Evolutionary conservation across 1,140 invertebrate species (phyloP), one percentile per base, ranked within the genome.

Genomic region (Macrostomum lignano): DNA sequence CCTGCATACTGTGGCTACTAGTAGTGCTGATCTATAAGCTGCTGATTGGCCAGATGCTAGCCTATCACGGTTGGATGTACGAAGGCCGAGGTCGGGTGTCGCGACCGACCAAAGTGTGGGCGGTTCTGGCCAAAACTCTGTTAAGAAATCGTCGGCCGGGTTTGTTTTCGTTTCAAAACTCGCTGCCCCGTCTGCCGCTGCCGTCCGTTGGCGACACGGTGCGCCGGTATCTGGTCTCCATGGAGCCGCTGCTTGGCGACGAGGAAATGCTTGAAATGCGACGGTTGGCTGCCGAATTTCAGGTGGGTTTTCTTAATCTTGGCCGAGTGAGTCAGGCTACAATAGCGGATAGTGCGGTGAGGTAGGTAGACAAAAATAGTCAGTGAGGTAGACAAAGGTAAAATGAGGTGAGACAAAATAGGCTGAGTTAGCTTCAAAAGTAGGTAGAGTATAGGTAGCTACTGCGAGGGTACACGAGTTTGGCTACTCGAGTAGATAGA

Each of bases 51-150:
- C 41, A 75, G 19, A 60, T 94, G 21, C 69, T 91, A 11, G 72
- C 74, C 51, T 93, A 94, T 62, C 84, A 91, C 65, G 79, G 65
- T 25, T 96, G 86, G 86, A 88, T 96, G 72, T 94, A 84, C 51
- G 82, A 94, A 55, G 63, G 68, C 1, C 60, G 76, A 42, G 74
- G 69, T 2, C 67, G 55, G 44, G 58, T 72, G 14, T 77, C 75
- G 0, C 19, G 65, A 2, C 48, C 58, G 22, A 88, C 82, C 1
- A 73, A 68, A 61, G 26, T 84, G 1, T 96, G 88, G 86, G 51
- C 73, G 17, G 62, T 69, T 39, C 43, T 39, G 45, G 7, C 51
- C 67, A 31, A 21, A 13, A n/a, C 20, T 41, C 2, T 24, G 7
- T 1, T 38, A 29, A n/a, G n/a, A n/a, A n/a, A n/a, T n/a, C n/a